Evolutionary conservation across 2,888 invertebrate species (phyloP).

Genomic region (Pandemis cinnamomeana): DNA sequence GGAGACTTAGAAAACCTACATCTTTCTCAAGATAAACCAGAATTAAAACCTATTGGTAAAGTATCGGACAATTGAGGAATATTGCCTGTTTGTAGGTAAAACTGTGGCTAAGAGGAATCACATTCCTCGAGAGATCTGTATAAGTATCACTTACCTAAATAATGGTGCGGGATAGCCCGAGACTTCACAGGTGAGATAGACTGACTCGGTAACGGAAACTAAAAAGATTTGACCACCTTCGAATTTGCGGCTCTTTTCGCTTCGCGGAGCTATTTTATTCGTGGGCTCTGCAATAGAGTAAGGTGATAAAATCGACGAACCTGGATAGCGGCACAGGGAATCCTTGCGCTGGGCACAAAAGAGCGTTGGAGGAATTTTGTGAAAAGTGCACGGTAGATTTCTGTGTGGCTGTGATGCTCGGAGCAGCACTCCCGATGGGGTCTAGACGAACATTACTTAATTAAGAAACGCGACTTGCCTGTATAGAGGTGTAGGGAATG

Average conservation of each 20-base stretch:
- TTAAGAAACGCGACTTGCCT: conserved; percentile 39
- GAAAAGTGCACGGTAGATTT: conserved; percentile 75
- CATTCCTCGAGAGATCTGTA: neutral
- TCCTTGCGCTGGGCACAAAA: conserved; percentile 83
- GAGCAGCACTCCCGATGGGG: conserved; percentile 77
- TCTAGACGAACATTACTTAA: conserved; percentile 62
- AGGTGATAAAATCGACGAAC: conserved; percentile 74
- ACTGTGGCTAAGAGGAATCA: neutral
- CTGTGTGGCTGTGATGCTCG: conserved; percentile 81
- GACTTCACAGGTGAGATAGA: conserved; percentile 82
- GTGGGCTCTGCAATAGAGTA: conserved; percentile 86
- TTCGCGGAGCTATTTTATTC: conserved; percentile 86
- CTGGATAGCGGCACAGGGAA: conserved; percentile 87
- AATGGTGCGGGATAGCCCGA: conserved; percentile 82
- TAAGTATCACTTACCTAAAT: conserved; percentile 69
- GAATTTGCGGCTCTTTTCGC: conserved; percentile 73
- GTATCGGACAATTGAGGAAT: conserved; percentile 17
- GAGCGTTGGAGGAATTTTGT: conserved; percentile 67
- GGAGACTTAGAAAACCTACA: conserved; percentile 42
- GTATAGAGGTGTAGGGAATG: conserved; percentile 83
- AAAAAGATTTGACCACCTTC: conserved; percentile 76
- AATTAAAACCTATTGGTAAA: conserved; percentile 10
- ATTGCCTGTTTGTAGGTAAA: neutral
- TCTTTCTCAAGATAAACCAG: neutral
- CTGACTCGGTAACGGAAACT: conserved; percentile 62